These are phyloP conservation scores for Leptinotarsa juncta DNA, from an alignment of 2,888 invertebrate species.

Conservation along the genomic window DNA sequence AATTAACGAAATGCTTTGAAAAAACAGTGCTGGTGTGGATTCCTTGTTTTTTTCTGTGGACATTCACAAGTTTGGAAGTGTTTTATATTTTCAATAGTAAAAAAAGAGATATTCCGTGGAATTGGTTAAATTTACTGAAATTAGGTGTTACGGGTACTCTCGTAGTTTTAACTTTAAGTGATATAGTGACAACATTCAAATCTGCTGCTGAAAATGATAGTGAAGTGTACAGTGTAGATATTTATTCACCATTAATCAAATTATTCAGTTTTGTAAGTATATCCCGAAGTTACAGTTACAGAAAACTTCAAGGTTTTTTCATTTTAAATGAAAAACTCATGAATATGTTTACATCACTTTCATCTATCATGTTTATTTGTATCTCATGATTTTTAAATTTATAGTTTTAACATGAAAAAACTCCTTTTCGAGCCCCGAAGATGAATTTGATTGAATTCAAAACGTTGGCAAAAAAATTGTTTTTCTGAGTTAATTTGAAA, in stretches of 20 bases:
- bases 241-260: conserved; percentile 82
- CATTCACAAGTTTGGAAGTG: conserved; percentile 78
- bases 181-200: conserved; percentile 74
- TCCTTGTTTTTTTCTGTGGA: conserved; percentile 88
- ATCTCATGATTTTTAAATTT: no score
- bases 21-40: conserved; percentile 90
- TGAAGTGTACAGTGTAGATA: conserved; percentile 76
- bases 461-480: no score
- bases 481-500: no score
- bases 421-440: no score
- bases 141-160: conserved; percentile 74
- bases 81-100: conserved; percentile 82
- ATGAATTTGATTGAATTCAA: no score
- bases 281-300: not conserved
- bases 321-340: not conserved
- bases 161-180: conserved; percentile 75
- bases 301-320: not conserved
- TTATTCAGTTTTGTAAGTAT: conserved; percentile 85
- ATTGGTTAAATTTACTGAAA: conserved; percentile 78
- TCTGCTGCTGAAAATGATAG: conserved; percentile 66
- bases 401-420: no score
- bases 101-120: conserved; percentile 83
- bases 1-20: conserved; percentile 92
- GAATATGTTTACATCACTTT: not conserved
- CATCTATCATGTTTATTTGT: no score